Percentiles rank a stretch among this genome's conserved stretches.
Conservation (phyloP, 1,140 invertebrate species). For the Tetragnatha versicolor region DNA sequence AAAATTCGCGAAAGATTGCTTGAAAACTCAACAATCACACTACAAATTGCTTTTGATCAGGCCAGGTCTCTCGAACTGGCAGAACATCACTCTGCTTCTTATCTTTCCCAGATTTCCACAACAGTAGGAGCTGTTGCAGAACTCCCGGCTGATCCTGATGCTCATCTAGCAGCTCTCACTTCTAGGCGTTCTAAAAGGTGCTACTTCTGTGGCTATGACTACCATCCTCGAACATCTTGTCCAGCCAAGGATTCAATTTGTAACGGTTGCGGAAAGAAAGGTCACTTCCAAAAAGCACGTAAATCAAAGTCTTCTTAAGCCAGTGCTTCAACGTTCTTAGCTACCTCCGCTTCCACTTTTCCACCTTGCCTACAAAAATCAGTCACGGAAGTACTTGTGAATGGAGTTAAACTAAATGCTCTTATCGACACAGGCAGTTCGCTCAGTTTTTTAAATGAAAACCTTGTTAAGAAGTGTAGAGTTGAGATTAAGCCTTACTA, state of each 20-base stretch:
- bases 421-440: not conserved
- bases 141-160: not conserved
- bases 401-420: not conserved
- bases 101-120: not conserved
- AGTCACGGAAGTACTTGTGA: not conserved
- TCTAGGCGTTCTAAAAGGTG: not conserved
- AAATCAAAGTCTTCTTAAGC: not conserved
- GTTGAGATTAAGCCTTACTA: not conserved
- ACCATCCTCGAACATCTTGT: not conserved
- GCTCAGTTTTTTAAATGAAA: not conserved
- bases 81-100: not conserved
- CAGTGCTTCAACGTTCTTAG: not conserved
- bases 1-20: conserved; percentile 20
- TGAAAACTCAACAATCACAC: conserved; percentile 30
- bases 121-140: not conserved
- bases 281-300: not conserved
- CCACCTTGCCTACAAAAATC: not conserved
- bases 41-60: not conserved
- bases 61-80: not conserved
- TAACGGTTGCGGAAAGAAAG: not conserved
- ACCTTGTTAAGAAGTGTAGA: not conserved
- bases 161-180: not conserved
- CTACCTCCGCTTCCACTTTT: too few relatives aligned
- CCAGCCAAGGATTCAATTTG: not conserved
- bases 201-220: not conserved